Evolutionary conservation across 2,888 invertebrate genomes (phyloP).

Genomic region (Lochmaea capreae): DNA sequence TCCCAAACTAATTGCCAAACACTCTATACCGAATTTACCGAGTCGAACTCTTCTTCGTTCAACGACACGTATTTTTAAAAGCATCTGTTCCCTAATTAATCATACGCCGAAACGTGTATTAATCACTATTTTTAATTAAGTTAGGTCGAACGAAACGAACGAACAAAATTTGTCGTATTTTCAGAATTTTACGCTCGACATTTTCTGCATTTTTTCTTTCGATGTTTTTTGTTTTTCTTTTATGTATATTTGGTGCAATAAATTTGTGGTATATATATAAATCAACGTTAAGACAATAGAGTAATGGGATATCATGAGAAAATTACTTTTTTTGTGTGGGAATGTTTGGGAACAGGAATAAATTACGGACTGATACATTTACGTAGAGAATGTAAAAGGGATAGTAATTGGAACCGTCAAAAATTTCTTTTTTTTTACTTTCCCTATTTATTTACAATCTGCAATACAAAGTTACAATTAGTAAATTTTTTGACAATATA

Average conservation of each 20-base stretch:
- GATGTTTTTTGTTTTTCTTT: constrained; percentile 19
- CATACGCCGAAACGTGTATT: constrained; percentile 39
- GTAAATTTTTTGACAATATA: no score
- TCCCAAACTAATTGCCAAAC: constrained; percentile 28
- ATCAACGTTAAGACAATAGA: constrained; percentile 27
- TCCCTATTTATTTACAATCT: no score
- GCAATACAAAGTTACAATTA: no score
- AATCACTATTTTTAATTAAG: constrained; percentile 46
- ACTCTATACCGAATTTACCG: constrained; percentile 27
- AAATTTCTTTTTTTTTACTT: no score
- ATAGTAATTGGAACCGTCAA: background rate
- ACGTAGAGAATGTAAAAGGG: background rate
- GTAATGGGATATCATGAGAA: constrained; percentile 32
- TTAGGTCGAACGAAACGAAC: constrained; percentile 33
- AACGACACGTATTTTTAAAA: constrained; percentile 31
- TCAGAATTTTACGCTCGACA: constrained; percentile 24
- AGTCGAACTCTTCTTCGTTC: constrained; percentile 27
- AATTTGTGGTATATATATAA: constrained; percentile 21
- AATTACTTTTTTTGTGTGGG: constrained; percentile 35
- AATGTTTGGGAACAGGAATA: constrained; percentile 13
- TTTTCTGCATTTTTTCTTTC: constrained; percentile 30
- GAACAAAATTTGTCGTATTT: constrained; percentile 40
- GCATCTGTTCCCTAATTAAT: constrained; percentile 42
- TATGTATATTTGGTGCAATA: constrained; percentile 21
- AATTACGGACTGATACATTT: background rate